Conservation (phyloP, 2,797 vertebrate genomes). For the Bovichtus diacanthus region DNA sequence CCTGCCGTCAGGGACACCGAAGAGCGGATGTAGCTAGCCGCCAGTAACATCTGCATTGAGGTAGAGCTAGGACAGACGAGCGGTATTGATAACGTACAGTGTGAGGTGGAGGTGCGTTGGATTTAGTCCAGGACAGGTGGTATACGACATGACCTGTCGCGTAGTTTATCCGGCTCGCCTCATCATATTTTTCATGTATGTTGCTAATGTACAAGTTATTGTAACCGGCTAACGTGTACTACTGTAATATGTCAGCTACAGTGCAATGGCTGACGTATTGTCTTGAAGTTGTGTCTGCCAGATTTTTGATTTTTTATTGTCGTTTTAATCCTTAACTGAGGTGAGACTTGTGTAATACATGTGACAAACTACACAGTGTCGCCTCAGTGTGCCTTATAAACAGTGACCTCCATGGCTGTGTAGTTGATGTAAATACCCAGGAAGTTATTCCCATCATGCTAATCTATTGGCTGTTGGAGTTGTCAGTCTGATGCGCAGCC, state of each 20-base stretch:
- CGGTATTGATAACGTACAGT: conserved; percentile 42
- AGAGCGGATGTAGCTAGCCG: conserved; percentile 59
- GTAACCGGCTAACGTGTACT: conserved; percentile 21
- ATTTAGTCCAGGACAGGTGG: conserved; percentile 53
- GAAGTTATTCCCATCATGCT: conserved; percentile 65
- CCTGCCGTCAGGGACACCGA: conserved; percentile 20
- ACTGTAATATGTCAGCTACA: conserved; percentile 11
- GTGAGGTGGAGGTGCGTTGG: conserved; percentile 48
- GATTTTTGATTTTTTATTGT: neutral
- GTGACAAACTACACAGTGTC: neutral
- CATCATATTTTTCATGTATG: neutral
- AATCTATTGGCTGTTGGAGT: conserved; percentile 64
- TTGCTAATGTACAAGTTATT: conserved; percentile 30
- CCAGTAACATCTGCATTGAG: conserved; percentile 78
- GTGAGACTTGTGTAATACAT: neutral
- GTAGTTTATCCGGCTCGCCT: neutral
- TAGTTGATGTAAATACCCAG: conserved; percentile 60
- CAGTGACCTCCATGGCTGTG: conserved; percentile 70
- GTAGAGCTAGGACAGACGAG: conserved; percentile 56
- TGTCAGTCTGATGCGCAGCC: conserved; percentile 62
- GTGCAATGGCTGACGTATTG: conserved; percentile 34
- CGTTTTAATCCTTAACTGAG: neutral
- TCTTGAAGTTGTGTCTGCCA: conserved; percentile 18
- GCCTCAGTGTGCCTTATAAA: conserved; percentile 5
- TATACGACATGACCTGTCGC: neutral